Percentiles rank a stretch among this genome's conserved stretches.
These are phyloP conservation scores for Alcedo quadribrachys DNA, from an alignment of 2,797 vertebrate species.

Conservation along the genomic window DNA sequence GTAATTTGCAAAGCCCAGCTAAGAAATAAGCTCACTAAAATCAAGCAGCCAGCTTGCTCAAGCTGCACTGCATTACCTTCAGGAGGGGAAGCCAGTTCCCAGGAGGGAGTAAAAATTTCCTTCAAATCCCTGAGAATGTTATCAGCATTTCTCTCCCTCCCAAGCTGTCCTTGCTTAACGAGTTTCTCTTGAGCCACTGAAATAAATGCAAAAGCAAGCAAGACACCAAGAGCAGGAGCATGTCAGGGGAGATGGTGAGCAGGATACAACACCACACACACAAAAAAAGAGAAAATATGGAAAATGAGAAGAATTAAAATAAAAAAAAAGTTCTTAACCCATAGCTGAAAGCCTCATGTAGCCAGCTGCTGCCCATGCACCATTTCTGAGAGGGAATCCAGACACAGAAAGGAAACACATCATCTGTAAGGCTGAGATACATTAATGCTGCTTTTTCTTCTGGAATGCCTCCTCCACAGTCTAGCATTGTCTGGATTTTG, in stretches of 20 bases:
- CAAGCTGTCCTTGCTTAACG: constrained; percentile 73
- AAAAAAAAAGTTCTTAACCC: background rate
- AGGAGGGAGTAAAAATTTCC: constrained; percentile 83
- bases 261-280: background rate
- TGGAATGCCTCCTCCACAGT: constrained; percentile 1
- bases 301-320: background rate
- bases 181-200: constrained; percentile 74
- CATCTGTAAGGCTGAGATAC: background rate
- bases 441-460: background rate
- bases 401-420: background rate
- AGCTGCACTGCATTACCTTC: constrained; percentile 79
- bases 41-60: constrained; percentile 46
- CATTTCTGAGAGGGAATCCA: background rate
- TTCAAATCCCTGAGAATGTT: constrained; percentile 83
- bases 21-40: constrained; percentile 48
- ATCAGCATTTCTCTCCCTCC: constrained; percentile 80
- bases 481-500: background rate
- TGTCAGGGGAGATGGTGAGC: background rate
- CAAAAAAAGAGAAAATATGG: background rate
- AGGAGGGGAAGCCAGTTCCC: constrained; percentile 80
- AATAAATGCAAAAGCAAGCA: constrained; percentile 65
- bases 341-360: background rate
- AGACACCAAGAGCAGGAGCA: constrained; percentile 12
- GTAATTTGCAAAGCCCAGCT: constrained; percentile 45
- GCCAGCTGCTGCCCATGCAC: background rate